Percentiles rank a stretch among this genome's conserved stretches.
Evolutionary conservation across 2,113 vertebrate genomes (phyloP).

Genomic region (Diadophis punctatus): DNA sequence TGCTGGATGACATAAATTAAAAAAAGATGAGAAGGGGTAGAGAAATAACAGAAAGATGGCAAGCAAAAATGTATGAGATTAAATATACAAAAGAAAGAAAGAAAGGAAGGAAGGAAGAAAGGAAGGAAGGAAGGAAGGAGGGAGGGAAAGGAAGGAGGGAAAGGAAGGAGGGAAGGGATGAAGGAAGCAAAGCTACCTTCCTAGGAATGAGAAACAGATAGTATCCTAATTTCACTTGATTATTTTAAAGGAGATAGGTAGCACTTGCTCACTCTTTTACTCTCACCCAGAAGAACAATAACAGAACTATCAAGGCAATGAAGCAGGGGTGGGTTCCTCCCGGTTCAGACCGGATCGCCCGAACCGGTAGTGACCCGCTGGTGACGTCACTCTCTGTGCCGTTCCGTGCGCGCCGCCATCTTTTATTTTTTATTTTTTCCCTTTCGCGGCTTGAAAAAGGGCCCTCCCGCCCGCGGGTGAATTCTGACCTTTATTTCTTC

Average conservation of each 20-base stretch:
- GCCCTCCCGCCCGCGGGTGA: too few species aligned
- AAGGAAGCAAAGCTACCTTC: too few species aligned
- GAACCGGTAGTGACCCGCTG: too few species aligned
- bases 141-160: background rate
- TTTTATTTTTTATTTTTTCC: too few species aligned
- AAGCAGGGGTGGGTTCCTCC: too few species aligned
- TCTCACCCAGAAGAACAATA: background rate
- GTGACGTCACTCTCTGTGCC: too few species aligned
- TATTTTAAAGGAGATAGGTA: background rate
- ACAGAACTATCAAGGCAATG: background rate
- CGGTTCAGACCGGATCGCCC: too few species aligned
- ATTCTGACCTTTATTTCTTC: too few species aligned
- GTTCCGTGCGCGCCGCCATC: too few species aligned
- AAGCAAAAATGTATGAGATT: background rate
- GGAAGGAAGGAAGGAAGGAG: too few species aligned
- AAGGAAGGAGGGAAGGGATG: background rate
- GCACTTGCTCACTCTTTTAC: background rate
- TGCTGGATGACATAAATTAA: background rate
- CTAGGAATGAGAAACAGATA: background rate
- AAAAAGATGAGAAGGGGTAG: background rate
- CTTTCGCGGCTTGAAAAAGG: too few species aligned
- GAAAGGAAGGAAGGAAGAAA: background rate
- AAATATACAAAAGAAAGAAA: background rate
- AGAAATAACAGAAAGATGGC: background rate
- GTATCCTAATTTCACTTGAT: background rate